Base-by-base conservation (phyloP, 1,140 invertebrate species). In the Drosophila pandora region DNA sequence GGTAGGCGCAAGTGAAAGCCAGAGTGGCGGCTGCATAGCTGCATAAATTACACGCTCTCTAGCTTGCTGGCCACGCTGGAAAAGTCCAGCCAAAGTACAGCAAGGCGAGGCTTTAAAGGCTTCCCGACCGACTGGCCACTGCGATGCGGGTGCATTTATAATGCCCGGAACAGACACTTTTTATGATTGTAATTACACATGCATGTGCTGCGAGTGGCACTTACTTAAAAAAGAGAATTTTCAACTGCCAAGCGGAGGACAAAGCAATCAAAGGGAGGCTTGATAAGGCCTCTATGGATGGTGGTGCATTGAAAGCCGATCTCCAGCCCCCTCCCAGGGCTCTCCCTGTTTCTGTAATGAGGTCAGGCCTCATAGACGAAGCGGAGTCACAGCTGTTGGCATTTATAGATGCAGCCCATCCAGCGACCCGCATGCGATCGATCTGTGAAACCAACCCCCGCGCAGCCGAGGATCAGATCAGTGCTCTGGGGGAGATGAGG, bases 381-480 rank as follows among this genome's bases (percentile, higher is more conserved):
- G 70, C 72, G 60, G 60, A 79, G 63, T 63, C 62, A 89, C 83
- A 88, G 77, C 84, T 88, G 83, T 88, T 87, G 61, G 57, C 72
- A 84, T 87, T 81, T 58, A 77, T 72, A 81, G 60, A 76, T 68
- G 61, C 62, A 21, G 25, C 25, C 25, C 25, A 67, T 37, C 62
- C 17, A 70, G 48, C 41, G 41, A 58, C 82, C 83, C 84, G 83
- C 83, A 88, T 87, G 71, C 78, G 79, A 88, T 82, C 71, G 48
- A 70, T 78, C 63, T 70, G 50, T 21, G 30, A 79, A 88, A 74
- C 79, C 83, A 88, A 88, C 83, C 83, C 83, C 83, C 83, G 68
- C 84, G 58, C 3, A 25, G 50, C 43, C 9, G 13, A 49, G 64
- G 52, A 70, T 70, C 67, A 70, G 63, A 57, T 69, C 62, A 69